Conservation (phyloP, 2,113 vertebrate genomes). For the Notiomystis cincta region DNA sequence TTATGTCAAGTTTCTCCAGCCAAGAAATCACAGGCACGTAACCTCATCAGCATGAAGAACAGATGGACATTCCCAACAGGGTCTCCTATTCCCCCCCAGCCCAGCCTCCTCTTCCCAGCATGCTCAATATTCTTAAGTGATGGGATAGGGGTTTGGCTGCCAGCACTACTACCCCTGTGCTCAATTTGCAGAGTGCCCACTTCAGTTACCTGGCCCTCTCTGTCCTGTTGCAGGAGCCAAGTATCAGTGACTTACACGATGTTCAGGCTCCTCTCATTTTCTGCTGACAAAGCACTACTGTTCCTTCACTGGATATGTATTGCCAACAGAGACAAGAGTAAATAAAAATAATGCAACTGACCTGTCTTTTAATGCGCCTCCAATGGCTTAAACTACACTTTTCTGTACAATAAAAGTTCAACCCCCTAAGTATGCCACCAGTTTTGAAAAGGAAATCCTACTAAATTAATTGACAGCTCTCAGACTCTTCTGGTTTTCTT, state of each 20-base stretch:
- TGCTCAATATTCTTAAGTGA: slow-evolving; percentile 3
- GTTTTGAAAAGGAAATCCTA: background rate
- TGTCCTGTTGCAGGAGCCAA: background rate
- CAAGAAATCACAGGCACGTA: slow-evolving; percentile 25
- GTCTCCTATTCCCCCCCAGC: background rate
- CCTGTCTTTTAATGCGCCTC: background rate
- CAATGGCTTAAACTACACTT: background rate
- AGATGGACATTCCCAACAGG: slow-evolving; percentile 46
- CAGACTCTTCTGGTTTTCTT: background rate
- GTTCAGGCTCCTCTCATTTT: background rate
- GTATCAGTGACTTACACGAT: rapidly evolving
- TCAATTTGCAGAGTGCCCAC: background rate
- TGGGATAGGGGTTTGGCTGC: background rate
- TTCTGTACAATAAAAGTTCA: background rate
- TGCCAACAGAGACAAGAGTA: background rate
- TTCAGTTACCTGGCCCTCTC: background rate
- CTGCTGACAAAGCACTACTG: background rate
- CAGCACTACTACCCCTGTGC: background rate
- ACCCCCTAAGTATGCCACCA: background rate
- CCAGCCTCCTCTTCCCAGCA: background rate
- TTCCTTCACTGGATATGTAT: background rate
- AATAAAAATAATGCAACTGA: background rate
- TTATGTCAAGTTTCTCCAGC: slow-evolving; percentile 1
- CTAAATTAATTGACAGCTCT: background rate
- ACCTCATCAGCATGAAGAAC: slow-evolving; percentile 17